These are phyloP conservation scores for Pica pica DNA, from an alignment of 2,113 vertebrate genomes.

Conservation along the genomic window DNA sequence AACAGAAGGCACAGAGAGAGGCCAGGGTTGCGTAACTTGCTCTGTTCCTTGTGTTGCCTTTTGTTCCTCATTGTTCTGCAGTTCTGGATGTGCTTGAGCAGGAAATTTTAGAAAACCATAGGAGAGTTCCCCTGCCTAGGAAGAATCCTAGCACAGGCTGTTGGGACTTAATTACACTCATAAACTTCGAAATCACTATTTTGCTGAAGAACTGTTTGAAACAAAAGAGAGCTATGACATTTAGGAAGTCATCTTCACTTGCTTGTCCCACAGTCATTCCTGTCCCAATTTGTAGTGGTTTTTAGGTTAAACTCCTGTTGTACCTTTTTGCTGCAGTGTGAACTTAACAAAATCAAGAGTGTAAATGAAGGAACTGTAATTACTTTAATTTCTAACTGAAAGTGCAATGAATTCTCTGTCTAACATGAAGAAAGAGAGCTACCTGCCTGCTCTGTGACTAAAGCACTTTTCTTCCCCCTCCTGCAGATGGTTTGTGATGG, in stretches of 20 bases:
- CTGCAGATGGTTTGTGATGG: slow-evolving; percentile 97
- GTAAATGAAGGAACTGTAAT: not conserved
- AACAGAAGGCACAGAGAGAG: not conserved
- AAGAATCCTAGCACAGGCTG: not conserved
- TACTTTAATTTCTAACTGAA: not conserved
- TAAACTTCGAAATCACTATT: not conserved
- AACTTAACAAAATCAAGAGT: not conserved
- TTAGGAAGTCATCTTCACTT: not conserved
- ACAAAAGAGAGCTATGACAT: not conserved
- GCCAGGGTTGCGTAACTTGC: not conserved
- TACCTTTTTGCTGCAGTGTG: not conserved
- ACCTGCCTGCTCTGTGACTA: not conserved
- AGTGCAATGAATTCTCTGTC: not conserved
- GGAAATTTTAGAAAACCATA: not conserved
- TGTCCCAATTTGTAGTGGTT: not conserved
- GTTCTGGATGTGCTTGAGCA: not conserved
- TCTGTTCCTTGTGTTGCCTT: not conserved
- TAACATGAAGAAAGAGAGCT: not conserved
- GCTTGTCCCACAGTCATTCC: not conserved
- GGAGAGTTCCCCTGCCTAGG: not conserved
- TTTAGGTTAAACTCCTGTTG: not conserved
- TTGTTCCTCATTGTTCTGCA: not conserved
- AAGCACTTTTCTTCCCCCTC: not conserved
- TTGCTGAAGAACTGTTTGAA: not conserved
- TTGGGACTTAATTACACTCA: not conserved